A percentile compares a stretch with the other conserved stretches of the same genome.
Conservation (phyloP, 2,888 invertebrate genomes). For the Lasioglossum zephyrum region DNA sequence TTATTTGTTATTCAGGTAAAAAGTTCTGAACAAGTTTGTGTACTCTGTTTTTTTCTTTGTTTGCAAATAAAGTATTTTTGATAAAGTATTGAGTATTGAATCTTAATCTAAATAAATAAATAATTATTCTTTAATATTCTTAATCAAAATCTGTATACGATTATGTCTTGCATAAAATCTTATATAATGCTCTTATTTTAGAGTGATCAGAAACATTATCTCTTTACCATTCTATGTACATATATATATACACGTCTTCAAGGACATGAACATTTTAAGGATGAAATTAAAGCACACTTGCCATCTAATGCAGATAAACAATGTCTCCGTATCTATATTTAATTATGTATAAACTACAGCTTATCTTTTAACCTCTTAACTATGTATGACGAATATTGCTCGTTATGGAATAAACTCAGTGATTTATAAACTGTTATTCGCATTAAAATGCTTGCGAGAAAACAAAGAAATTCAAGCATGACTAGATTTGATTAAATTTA, state of each 20-base stretch:
- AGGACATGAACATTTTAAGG: background rate
- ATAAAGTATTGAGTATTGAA: too few species aligned
- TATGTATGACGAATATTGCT: background rate
- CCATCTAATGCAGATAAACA: background rate
- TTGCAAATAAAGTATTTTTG: too few species aligned
- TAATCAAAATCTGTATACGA: background rate
- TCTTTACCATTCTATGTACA: background rate
- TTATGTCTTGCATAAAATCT: background rate
- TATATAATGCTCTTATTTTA: background rate
- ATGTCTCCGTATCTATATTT: background rate
- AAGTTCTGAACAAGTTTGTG: background rate
- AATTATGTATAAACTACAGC: background rate
- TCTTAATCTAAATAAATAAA: too few species aligned
- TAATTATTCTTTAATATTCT: too few species aligned
- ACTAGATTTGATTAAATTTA: background rate
- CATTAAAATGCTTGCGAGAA: background rate
- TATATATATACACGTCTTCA: background rate
- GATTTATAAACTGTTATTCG: background rate
- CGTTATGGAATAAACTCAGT: background rate
- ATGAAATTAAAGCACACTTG: background rate
- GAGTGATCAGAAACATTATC: background rate
- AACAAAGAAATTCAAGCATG: too few species aligned
- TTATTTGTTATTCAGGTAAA: background rate
- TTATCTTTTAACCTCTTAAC: background rate
- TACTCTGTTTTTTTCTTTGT: too few species aligned